Evolutionary conservation across 2,888 invertebrate genomes (phyloP), one percentile per base, ranked within the genome.

Genomic region (Scrobipalpa atriplicella): DNA sequence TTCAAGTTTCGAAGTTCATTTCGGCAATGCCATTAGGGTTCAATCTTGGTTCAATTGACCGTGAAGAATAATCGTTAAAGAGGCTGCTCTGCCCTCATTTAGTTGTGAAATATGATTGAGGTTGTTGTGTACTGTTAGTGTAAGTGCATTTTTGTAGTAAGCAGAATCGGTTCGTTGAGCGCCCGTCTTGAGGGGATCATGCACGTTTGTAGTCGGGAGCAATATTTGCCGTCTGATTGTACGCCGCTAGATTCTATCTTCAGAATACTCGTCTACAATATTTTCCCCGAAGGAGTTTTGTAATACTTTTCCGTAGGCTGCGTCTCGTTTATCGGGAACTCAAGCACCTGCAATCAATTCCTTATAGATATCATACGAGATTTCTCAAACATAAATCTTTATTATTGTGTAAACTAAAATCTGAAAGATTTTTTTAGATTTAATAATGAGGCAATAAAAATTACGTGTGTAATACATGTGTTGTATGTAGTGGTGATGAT

Each of bases 401-500:
- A 3, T 29, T 29, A 29, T 29, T 29, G 29, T 29, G 29, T 29
- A 3, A 29, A 29, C 29, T 29, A 29, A n/a, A n/a, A n/a, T 29
- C 29, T 5, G 2, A 5, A 29, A 29, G 29, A 29, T 2, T 29
- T 29, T 29, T 29, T 29, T 3, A 3, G 2, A 29, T 29, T 3
- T 29, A 38, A 18, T 8, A 64, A 54, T 16, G 38, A 54, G 60
- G 60, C 65, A 69, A 75, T 7, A n/a, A 16, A 16, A 16, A 54
- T 7, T 11, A 18, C 6, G 18, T 73, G 73, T 76, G 76, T 75
- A 70, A 74, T 81, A 83, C 77, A 77, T 76, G 80, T 79, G 84
- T 84, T 85, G 82, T 85, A 84, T 47, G 47, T 47, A 83, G 80
- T 85, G 78, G 79, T 78, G 82, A 84, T 89, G 89, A 89, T 88